Base-by-base conservation (phyloP, 2,797 vertebrate species). In the Acanthornis magna region DNA sequence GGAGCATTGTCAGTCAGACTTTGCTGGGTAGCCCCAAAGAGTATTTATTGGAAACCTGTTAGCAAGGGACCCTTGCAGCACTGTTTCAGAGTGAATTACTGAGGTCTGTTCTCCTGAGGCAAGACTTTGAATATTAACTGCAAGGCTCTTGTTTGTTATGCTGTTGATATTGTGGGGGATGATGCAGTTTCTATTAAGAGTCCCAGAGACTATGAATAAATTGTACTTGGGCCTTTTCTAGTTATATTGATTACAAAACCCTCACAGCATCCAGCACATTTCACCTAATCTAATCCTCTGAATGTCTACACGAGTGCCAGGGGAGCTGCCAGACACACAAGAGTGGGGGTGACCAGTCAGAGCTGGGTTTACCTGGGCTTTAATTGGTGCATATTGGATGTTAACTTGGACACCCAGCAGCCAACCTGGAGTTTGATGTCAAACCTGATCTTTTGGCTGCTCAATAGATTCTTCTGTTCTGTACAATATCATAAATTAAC, bases 181-280 rank as follows among this genome's bases (percentile, higher is more conserved):
- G 74, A 68, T 68, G 57, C 38, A 23, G 51, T 87, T 91, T 92
- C 66, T 76, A 11, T 92, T 80, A 79, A 76, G 40, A 50, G 40
- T 92, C 87, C 40, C 58, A 16, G 40, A 88, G 62, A 36, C 68
- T 85, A 87, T 78, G 74, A 89, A 89, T 92, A 93, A 79, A 91
- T 95, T 91, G n/a, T 66, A 11, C 25, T 73, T 50, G n/a, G 18
- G 66, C 57, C 53, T 72, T 55, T 54, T 88, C 57, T 65, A 36
- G 26, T 81, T 90, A 42, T 4, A n/a, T 26, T 67, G 50, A 38
- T 90, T 84, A 42, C 58, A 61, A 87, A 95, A 48, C 34, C 23
- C 89, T 93, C 73, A 60, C 29, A 66, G 34, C 78, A 22, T 70
- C 25, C 87, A 54, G 68, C 50, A 48, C 10, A 2, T 82, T 78